Evolutionary conservation across 2,888 invertebrate species (phyloP), one percentile per base, ranked within the genome.

Genomic region (Autographa gamma): DNA sequence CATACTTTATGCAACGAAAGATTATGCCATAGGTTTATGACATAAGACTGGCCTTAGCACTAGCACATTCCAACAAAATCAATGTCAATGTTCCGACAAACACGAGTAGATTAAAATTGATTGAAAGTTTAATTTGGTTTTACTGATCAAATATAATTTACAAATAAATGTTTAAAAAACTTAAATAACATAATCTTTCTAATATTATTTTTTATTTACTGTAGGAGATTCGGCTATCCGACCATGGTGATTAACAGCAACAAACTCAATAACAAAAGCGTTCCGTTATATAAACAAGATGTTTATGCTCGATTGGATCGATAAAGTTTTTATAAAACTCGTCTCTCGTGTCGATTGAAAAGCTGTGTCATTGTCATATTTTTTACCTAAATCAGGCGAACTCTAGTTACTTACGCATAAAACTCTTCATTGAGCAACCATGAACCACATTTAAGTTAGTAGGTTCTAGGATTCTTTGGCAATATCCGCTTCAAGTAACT

Each of bases 391-490:
- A 84, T 76, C 74, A 73, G 77, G 74, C 80, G 82, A 83, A 82
- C 76, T 77, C 48, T 60, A 67, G 69, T 66, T 69, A 70, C 76
- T 83, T 85, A 87, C 83, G 89, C 88, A 84, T 85, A 76, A 71
- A 79, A 80, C 69, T 86, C 83, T 83, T 85, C 74, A 77, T 67
- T 73, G 68, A 62, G 32, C 66, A 86, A 85, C 90, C 90, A 86
- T 92, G 91, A 91, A 87, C 90, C 86, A 90, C 77, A 88, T 91
- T 89, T 85, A 78, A 79, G 83, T 48, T n/a, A 48, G 48, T n/a
- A 48, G n/a, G n/a, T n/a, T 7, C 48, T 7, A 43, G 16, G 43
- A n/a, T n/a, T 48, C n/a, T n/a, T n/a, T 48, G 3, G 48, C 48
- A 48, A 48, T 48, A 48, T 48, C 48, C 48, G 48, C n/a, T 48